Percentiles rank a stretch among this genome's conserved stretches.
Conservation (phyloP, 1,140 invertebrate genomes). For the Conus ventricosus region DNA sequence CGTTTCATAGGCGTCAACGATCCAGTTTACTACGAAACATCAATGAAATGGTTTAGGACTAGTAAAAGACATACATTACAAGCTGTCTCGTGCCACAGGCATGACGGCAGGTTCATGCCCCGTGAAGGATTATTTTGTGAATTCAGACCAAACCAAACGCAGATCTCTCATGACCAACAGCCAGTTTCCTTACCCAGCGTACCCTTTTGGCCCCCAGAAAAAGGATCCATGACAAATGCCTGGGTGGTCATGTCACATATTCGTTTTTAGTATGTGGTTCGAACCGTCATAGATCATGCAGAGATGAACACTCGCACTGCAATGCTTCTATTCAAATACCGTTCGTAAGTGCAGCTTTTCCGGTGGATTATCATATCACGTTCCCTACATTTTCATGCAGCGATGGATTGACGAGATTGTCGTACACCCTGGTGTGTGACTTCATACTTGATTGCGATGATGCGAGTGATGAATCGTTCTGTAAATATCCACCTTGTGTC, state of each 20-base stretch:
- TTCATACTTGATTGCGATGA: background rate
- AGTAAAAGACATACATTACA: background rate
- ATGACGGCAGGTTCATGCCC: background rate
- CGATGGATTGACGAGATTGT: background rate
- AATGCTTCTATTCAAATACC: background rate
- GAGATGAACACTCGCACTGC: background rate
- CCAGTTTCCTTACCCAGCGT: background rate
- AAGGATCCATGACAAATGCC: background rate
- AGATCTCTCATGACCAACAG: background rate
- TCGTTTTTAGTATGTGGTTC: background rate
- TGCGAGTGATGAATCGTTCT: background rate
- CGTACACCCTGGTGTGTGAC: background rate
- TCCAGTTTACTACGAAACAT: background rate
- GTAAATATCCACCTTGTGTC: background rate
- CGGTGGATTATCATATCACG: background rate
- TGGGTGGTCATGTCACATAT: background rate
- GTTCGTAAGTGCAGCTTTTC: no score
- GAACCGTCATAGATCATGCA: no score
- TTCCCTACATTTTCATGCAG: background rate
- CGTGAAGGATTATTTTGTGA: background rate
- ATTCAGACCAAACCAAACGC: background rate
- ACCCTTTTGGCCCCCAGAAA: background rate
- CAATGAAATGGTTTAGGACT: background rate
- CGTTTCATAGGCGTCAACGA: background rate
- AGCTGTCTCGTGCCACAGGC: background rate